Percentiles rank a stretch among this genome's conserved stretches.
These are phyloP conservation scores for Listronotus bonariensis DNA, from an alignment of 1,140 invertebrate genomes.

Conservation along the genomic window DNA sequence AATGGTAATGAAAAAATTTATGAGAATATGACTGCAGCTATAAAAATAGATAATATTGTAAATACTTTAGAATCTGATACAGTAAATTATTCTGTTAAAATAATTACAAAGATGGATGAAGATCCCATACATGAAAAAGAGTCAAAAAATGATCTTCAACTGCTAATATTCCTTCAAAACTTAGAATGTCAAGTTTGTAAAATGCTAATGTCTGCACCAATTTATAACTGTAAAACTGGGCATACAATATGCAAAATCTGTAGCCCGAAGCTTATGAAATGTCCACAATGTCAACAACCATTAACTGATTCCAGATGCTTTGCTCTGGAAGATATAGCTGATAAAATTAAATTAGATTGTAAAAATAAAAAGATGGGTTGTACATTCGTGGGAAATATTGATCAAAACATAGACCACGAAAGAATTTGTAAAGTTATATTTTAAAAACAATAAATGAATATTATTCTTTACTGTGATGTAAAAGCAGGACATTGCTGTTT, in stretches of 20 bases:
- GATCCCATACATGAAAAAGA: conserved; percentile 4
- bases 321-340: conserved; percentile 14
- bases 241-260: conserved; percentile 15
- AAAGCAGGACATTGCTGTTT: not conserved
- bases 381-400: conserved; percentile 10
- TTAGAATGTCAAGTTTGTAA: conserved; percentile 12
- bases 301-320: conserved; percentile 14
- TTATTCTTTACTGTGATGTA: not conserved
- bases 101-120: conserved; percentile 5
- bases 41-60: conserved; percentile 9
- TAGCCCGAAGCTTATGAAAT: conserved; percentile 9
- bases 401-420: conserved; percentile 10
- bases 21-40: conserved; percentile 8
- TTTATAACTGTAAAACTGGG: conserved; percentile 17
- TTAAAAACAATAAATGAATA: not conserved
- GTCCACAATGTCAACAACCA: conserved; percentile 11
- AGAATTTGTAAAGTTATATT: conserved; percentile 13
- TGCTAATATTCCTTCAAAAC: conserved; percentile 11
- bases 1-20: conserved; percentile 1
- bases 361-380: conserved; percentile 16
- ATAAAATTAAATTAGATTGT: conserved; percentile 11
- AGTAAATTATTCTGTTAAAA: conserved; percentile 9
- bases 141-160: conserved; percentile 7
- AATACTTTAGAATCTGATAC: conserved; percentile 7
- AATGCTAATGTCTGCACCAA: conserved; percentile 8